A percentile compares a stretch with the other conserved stretches of the same genome.
Conservation (phyloP, 2,888 invertebrate genomes). For the Phengaris arion region DNA sequence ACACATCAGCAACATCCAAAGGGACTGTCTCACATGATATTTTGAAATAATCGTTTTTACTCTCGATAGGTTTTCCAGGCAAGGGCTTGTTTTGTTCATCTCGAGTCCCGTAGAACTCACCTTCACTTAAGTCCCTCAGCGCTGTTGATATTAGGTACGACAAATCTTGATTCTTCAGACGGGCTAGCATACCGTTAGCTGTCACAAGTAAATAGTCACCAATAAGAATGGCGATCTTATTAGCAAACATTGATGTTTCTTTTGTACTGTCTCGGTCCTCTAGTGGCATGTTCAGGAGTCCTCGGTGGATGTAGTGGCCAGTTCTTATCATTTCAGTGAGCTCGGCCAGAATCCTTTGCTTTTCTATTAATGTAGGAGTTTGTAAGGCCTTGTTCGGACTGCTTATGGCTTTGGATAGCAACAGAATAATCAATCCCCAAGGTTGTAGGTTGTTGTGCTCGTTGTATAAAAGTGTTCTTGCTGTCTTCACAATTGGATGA, state of each 20-base stretch:
- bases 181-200: constrained; percentile 88
- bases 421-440: constrained; percentile 89
- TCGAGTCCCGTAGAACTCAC: constrained; percentile 87
- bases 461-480: constrained; percentile 89
- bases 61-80: constrained; percentile 79
- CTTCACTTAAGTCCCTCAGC: constrained; percentile 88
- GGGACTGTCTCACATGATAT: constrained; percentile 64
- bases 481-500: constrained; percentile 92
- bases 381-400: constrained; percentile 79
- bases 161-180: constrained; percentile 84
- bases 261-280: constrained; percentile 75
- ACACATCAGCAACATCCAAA: constrained; percentile 56
- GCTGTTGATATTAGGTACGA: constrained; percentile 90
- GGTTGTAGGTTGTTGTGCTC: constrained; percentile 91
- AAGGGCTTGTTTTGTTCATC: constrained; percentile 87
- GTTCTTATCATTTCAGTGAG: constrained; percentile 94
- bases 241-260: constrained; percentile 89
- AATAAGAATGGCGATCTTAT: constrained; percentile 91
- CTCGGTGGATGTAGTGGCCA: constrained; percentile 89
- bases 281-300: constrained; percentile 64
- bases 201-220: constrained; percentile 92
- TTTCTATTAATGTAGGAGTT: constrained; percentile 77
- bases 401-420: constrained; percentile 86
- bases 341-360: constrained; percentile 78
- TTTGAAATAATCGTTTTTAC: constrained; percentile 47